A percentile compares a stretch with the other conserved stretches of the same genome.
These are phyloP conservation scores for Plagiodera versicolora DNA, from an alignment of 2,888 invertebrate genomes.

Conservation along the genomic window DNA sequence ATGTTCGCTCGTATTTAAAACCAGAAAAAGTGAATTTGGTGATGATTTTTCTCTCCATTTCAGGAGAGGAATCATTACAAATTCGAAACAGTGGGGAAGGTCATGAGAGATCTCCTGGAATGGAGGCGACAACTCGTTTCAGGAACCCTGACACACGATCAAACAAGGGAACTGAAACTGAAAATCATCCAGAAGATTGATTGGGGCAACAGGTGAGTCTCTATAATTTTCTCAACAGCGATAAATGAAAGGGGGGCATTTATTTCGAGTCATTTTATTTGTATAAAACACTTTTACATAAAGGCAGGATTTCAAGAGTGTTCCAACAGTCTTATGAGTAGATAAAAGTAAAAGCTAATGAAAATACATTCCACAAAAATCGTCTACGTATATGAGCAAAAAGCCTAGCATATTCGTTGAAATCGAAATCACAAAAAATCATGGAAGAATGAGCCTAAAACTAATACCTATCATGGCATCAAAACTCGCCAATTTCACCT, in stretches of 20 bases:
- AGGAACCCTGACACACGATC: conserved; percentile 89
- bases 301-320: background rate
- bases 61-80: conserved; percentile 83
- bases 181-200: conserved; percentile 90
- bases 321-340: conserved; percentile 22
- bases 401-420: conserved; percentile 10
- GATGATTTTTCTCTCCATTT: conserved; percentile 32
- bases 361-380: conserved; percentile 7
- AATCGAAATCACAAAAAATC: conserved; percentile 13
- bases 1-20: background rate
- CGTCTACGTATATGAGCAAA: conserved; percentile 15
- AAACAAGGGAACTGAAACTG: conserved; percentile 81
- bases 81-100: conserved; percentile 82
- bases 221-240: conserved; percentile 1
- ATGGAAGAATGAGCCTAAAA: background rate
- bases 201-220: conserved; percentile 96
- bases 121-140: conserved; percentile 82
- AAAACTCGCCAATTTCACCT: background rate
- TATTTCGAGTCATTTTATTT: background rate
- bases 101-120: conserved; percentile 87
- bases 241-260: background rate
- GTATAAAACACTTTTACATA: background rate
- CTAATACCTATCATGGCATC: background rate
- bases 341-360: conserved; percentile 5
- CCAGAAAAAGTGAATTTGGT: background rate